A percentile compares a stretch with the other conserved stretches of the same genome.
Conservation (phyloP, 2,113 vertebrate species). For the Elaphurus davidianus region DNA sequence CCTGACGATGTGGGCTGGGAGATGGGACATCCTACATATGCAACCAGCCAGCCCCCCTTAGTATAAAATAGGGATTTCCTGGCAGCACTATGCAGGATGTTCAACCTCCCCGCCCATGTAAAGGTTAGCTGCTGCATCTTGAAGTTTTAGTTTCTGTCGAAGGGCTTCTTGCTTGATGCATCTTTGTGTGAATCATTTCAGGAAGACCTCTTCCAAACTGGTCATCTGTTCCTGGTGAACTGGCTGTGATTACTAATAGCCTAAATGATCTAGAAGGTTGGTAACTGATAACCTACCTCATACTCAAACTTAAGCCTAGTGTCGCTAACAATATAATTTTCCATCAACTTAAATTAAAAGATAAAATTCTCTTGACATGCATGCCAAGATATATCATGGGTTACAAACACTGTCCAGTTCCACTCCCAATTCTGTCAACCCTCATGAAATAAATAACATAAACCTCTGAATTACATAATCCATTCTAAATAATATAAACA, state of each 20-base stretch:
- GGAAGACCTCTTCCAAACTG: neutral
- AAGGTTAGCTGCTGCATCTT: neutral
- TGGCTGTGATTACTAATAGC: neutral
- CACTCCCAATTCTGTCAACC: neutral
- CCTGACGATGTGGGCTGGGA: conserved; percentile 43
- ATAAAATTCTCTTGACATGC: neutral
- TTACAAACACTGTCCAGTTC: neutral
- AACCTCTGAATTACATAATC: neutral
- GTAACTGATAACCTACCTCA: neutral
- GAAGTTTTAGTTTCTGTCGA: neutral
- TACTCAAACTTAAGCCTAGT: neutral
- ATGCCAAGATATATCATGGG: neutral
- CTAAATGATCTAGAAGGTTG: neutral
- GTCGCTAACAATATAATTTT: neutral
- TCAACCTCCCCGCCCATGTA: conserved; percentile 54
- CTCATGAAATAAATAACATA: neutral
- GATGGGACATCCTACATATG: conserved; percentile 74
- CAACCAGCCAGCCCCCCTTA: conserved; percentile 56
- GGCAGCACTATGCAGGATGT: conserved; percentile 75
- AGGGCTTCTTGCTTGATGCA: neutral
- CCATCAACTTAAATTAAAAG: neutral
- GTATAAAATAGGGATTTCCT: conserved; percentile 60
- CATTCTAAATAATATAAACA: neutral
- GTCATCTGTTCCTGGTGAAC: conserved; percentile 2
- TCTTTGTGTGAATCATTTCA: neutral